phyloP scores from a whole-genome alignment of 2,797 vertebrate genomes.

The Somateria mollissima region DNA sequence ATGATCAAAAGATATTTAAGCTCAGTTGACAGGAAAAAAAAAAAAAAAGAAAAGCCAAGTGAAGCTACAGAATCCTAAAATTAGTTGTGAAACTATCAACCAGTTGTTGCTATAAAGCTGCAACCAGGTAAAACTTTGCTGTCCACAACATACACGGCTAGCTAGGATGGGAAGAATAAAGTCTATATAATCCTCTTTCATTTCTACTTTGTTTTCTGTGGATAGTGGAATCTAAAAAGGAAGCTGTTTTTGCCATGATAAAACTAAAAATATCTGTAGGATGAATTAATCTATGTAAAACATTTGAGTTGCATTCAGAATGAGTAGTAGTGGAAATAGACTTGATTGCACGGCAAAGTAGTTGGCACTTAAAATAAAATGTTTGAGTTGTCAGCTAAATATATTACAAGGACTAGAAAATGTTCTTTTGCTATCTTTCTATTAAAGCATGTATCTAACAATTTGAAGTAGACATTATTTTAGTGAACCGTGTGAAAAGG shows the following conservation, averaged over 20 bases:
- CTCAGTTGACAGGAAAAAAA: background rate
- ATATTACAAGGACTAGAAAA: background rate
- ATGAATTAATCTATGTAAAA: constrained; percentile 33
- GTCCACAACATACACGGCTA: background rate
- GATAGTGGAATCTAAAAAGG: constrained; percentile 2
- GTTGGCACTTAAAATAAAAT: constrained; percentile 49
- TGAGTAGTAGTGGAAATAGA: constrained; percentile 33
- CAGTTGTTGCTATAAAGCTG: background rate
- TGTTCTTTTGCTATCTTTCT: background rate
- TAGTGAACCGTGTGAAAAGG: constrained; percentile 36
- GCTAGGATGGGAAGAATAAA: background rate
- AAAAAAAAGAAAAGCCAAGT: background rate
- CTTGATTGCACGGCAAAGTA: constrained; percentile 50
- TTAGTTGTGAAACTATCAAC: background rate
- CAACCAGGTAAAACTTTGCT: background rate
- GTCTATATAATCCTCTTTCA: background rate
- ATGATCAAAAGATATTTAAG: background rate
- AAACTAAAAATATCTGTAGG: constrained; percentile 42
- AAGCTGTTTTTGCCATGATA: background rate
- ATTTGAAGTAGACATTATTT: background rate
- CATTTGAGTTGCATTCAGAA: constrained; percentile 22
- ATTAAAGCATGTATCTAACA: background rate
- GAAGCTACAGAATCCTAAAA: background rate
- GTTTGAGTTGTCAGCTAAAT: constrained; percentile 54
- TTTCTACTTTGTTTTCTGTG: background rate